Base-by-base conservation (phyloP, 2,797 vertebrate genomes). In the Botia kubotai region DNA sequence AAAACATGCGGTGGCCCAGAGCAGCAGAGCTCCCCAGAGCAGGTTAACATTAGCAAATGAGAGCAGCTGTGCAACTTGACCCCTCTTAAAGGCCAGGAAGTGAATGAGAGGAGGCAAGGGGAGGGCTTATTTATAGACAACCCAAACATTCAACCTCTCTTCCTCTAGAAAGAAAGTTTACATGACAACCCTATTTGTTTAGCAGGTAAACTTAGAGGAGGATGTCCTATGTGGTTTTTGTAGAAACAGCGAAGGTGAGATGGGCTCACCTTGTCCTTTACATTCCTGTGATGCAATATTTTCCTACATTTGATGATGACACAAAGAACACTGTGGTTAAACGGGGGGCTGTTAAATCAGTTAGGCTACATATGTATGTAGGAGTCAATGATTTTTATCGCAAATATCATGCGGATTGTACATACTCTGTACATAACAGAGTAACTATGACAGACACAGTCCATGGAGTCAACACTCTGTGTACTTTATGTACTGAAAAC, bases 71-170 rank as follows among this genome's bases (percentile, higher is more conserved):
- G 85, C 76, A 87, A 87, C 82, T 73, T 65, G 77, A 87, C 81
- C 75, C 82, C 63, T 80, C 78, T 83, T 82, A 84, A 86, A 88
- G 80, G 68, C 78, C 73, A 67, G 66, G 68, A 72, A 67, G 81
- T 72, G 73, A 75, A 85, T 43, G 66, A 71, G 72, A 78, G 53
- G 75, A 67, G 74, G 80, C 65, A 76, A 81, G 58, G 82, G 68
- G 57, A 78, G 77, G 76, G 65, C 63, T 80, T 87, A 90, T 89
- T 89, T 89, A 88, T 88, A 92, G 86, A 78, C 77, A 82, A 76
- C 79, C 83, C 84, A 82, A 86, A 68, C 81, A 71, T 81, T 76
- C 77, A 73, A 79, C 77, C 71, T 55, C 71, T 57, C 73, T 60
- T 74, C 60, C 73, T 65, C 62, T 72, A 85, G 79, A 83, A 82